Evolutionary conservation across 2,113 vertebrate genomes (phyloP).

Genomic region (cat (Felis catus)): DNA sequence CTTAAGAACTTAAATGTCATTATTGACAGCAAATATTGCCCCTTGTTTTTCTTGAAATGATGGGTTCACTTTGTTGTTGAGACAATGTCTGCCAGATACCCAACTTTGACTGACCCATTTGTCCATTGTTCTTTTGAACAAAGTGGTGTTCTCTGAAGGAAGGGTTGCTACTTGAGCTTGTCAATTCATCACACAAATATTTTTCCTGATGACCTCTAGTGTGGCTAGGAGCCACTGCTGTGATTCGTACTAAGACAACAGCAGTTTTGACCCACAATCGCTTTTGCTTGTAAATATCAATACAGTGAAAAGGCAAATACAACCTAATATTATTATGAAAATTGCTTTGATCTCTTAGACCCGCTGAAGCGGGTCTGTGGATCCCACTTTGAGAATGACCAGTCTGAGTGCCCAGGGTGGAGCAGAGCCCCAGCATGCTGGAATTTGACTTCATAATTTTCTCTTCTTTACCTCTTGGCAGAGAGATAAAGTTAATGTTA

Average conservation of each 20-base stretch:
- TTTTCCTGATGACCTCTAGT: not conserved
- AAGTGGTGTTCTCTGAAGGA: not conserved
- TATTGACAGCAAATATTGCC: not conserved
- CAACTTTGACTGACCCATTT: not conserved
- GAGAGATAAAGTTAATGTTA: too few relatives aligned
- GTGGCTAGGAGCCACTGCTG: too few relatives aligned
- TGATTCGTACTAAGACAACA: not conserved
- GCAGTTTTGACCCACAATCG: not conserved
- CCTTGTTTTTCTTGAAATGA: not conserved
- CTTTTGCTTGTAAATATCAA: not conserved
- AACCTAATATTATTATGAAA: not conserved
- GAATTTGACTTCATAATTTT: not conserved
- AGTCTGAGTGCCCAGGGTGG: too few relatives aligned
- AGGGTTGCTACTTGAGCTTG: not conserved
- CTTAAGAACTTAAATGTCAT: not conserved
- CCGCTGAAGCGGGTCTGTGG: too few relatives aligned
- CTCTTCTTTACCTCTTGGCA: not conserved
- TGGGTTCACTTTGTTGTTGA: not conserved
- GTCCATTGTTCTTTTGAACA: not conserved
- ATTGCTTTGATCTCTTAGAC: not conserved
- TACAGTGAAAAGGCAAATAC: not conserved
- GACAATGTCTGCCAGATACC: not conserved
- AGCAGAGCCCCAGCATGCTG: not conserved
- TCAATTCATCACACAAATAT: not conserved
- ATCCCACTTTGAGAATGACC: not conserved